Percentiles rank a stretch among this genome's conserved stretches.
Conservation (phyloP, 2,797 vertebrate genomes). For the Oryzias dopingdopingensis region DNA sequence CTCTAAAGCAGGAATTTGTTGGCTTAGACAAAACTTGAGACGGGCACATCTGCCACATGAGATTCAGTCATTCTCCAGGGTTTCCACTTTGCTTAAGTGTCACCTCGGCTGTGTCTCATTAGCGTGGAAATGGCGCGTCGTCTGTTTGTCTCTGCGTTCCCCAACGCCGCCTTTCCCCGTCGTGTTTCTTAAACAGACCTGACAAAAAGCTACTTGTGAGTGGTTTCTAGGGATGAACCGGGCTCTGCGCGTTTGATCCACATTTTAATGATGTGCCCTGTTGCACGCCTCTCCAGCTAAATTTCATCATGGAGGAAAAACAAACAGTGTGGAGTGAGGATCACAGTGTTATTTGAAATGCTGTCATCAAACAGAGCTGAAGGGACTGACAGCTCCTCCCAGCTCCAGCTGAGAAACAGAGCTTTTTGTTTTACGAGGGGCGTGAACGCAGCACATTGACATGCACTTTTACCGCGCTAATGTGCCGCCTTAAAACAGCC, state of each 20-base stretch:
- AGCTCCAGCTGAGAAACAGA: constrained; percentile 55
- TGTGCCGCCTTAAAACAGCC: constrained; percentile 53
- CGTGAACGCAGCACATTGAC: constrained; percentile 32
- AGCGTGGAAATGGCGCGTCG: constrained; percentile 21
- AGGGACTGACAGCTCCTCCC: constrained; percentile 69
- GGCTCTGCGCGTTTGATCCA: constrained; percentile 49
- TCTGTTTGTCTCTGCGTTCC: constrained; percentile 22
- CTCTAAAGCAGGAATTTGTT: constrained; percentile 19
- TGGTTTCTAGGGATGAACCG: constrained; percentile 50
- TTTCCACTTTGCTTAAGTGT: constrained; percentile 33
- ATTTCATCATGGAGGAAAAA: constrained; percentile 73
- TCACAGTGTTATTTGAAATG: constrained; percentile 79
- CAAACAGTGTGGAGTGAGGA: constrained; percentile 66
- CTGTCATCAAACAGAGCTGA: constrained; percentile 68
- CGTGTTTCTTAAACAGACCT: constrained; percentile 31
- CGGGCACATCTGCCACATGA: constrained; percentile 44
- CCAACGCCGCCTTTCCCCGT: constrained; percentile 24
- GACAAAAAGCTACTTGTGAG: constrained; percentile 42
- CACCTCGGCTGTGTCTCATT: constrained; percentile 23
- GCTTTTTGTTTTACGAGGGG: constrained; percentile 56
- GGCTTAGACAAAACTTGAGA: constrained; percentile 23
- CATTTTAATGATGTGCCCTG: constrained; percentile 70
- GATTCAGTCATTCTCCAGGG: constrained; percentile 39
- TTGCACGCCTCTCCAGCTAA: constrained; percentile 66
- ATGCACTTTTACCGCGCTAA: constrained; percentile 43